These are phyloP conservation scores for Propithecus coquereli DNA, from an alignment of 2,113 vertebrate species.

Conservation along the genomic window DNA sequence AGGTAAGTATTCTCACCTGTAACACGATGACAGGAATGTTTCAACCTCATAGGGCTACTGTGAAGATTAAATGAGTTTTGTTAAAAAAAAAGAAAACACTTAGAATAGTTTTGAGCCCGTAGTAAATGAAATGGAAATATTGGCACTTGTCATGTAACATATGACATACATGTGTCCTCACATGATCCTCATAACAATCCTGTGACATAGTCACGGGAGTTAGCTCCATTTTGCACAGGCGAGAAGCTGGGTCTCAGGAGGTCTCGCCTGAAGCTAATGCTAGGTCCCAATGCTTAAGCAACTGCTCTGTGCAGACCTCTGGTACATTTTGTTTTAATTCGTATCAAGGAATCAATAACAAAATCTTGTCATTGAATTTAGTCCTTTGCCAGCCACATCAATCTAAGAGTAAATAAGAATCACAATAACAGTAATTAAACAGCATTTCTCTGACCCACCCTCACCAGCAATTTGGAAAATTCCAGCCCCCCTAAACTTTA, in stretches of 20 bases:
- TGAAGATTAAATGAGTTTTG: not conserved
- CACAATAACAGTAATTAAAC: not conserved
- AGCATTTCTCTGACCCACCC: not conserved
- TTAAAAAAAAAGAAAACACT: not conserved
- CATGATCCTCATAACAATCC: not conserved
- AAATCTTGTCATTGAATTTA: not conserved
- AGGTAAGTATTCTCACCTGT: not conserved
- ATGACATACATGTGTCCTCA: not conserved
- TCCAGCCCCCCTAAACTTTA: not conserved
- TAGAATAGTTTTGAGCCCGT: not conserved
- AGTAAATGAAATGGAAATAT: not conserved
- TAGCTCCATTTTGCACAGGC: not conserved
- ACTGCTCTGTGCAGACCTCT: not conserved
- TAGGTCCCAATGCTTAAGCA: not conserved
- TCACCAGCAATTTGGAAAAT: not conserved
- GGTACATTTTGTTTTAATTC: not conserved
- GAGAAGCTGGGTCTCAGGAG: not conserved
- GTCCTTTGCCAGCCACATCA: not conserved
- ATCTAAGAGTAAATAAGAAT: not conserved
- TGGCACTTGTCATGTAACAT: not conserved
- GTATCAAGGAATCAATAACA: not conserved
- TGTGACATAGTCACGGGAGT: not conserved
- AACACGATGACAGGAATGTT: not conserved
- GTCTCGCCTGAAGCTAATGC: not conserved
- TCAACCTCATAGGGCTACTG: not conserved